Evolutionary conservation across 1,140 invertebrate genomes (phyloP).

Genomic region (Pseudoatta argentina): DNA sequence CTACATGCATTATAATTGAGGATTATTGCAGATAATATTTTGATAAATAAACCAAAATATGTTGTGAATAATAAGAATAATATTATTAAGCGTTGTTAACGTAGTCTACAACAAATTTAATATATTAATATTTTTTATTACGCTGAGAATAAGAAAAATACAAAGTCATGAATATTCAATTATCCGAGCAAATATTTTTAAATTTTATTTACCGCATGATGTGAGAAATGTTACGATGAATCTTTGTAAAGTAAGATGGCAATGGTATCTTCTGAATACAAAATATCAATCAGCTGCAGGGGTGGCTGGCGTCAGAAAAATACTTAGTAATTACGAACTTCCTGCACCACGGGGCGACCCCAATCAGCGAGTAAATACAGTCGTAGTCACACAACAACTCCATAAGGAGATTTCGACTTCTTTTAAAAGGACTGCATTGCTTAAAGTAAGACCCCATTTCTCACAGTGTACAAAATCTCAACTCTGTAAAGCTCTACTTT

Average conservation of each 20-base stretch:
- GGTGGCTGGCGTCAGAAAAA: constrained; percentile 82
- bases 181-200: not conserved
- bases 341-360: constrained; percentile 61
- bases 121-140: not conserved
- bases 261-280: constrained; percentile 79
- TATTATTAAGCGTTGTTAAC: not conserved
- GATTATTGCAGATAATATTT: not conserved
- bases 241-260: constrained; percentile 25
- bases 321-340: constrained; percentile 83
- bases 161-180: not conserved
- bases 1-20: no score
- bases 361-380: constrained; percentile 74
- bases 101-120: not conserved
- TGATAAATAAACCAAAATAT: not conserved
- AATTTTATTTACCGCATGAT: not conserved
- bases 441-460: constrained; percentile 54
- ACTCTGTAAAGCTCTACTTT: no score
- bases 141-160: not conserved
- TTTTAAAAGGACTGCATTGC: constrained; percentile 43
- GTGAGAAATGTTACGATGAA: not conserved
- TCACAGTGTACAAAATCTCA: constrained; percentile 25
- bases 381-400: constrained; percentile 67
- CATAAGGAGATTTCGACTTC: constrained; percentile 68
- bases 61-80: not conserved
- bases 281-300: constrained; percentile 85